Base-by-base conservation (phyloP, 2,113 vertebrate genomes). In the Neopipo cinnamomea region DNA sequence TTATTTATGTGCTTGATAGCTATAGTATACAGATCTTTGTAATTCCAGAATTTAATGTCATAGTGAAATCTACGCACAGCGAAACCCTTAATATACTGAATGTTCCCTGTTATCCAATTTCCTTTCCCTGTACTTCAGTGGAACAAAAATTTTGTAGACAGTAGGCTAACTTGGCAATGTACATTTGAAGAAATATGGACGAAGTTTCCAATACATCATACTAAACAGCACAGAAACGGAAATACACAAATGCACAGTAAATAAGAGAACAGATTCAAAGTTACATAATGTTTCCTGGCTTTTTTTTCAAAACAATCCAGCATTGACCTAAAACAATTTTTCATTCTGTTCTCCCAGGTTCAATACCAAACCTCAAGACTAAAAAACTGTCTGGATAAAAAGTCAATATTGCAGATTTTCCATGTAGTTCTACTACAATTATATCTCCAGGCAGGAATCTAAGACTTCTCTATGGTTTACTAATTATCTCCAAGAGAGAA, bases 101-200 rank as follows among this genome's bases (percentile, higher is more conserved):
- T 71, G 22, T 37, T 96, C 95, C 93, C 93, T 63, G 35, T 67
- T 94, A 95, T 23, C 71, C 53, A 33, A 19, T 82, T 97, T 97
- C 85, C 91, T 96, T 82, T 93, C 76, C 89, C 76, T 96, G 80
- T 95, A 76, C 65, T 96, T 81, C 67, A 92, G 75, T 86, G 73
- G 84, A 96, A 97, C n/a, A 95, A 94, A 97, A 78, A 84, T 50
- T 82, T n/a, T 89, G 59, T 41, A 87, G 93, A 49, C 78, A 95
- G 76, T 35, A 58, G 47, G 49, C 22, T 77, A 81, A 87, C 44
- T 88, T 79, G n/a, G 62, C 89, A 96, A 74, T n/a, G 35, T 24
- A 80, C 24, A 85, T 89, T 94, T 91, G 81, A 97, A 93, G 88
- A 97, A 95, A 88, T 47, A 72, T 2, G 3, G 84, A 65, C 65